A percentile compares a stretch with the other conserved stretches of the same genome.
These are phyloP conservation scores for Pseudolaguvia tuberculata DNA, from an alignment of 2,113 vertebrate genomes.

Conservation along the genomic window DNA sequence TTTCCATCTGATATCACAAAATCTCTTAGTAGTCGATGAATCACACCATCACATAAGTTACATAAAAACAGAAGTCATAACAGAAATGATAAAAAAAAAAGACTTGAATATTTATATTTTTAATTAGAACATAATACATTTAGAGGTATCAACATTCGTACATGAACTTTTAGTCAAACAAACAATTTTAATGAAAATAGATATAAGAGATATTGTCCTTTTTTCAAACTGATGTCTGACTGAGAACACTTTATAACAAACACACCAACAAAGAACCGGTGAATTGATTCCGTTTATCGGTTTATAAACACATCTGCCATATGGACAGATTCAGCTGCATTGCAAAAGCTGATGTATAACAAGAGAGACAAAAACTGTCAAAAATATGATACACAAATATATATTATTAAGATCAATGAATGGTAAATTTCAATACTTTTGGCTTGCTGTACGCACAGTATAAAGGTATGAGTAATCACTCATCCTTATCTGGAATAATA, in stretches of 20 bases:
- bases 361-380: constrained; percentile 34
- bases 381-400: constrained; percentile 44
- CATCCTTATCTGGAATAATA: constrained; percentile 26
- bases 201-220: background rate
- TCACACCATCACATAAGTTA: background rate
- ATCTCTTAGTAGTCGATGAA: background rate
- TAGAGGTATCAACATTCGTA: constrained; percentile 3
- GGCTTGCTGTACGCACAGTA: constrained; percentile 48
- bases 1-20: background rate
- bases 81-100: background rate
- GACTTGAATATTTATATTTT: background rate
- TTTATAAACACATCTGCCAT: constrained; percentile 41
- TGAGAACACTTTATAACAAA: constrained; percentile 8
- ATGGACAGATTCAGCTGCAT: constrained; percentile 34
- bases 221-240: background rate
- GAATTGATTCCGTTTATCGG: constrained; percentile 34
- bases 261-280: constrained; percentile 36
- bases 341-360: constrained; percentile 41
- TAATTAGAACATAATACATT: constrained; percentile 7
- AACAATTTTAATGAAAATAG: background rate
- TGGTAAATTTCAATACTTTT: constrained; percentile 43
- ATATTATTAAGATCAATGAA: constrained; percentile 40
- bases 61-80: background rate
- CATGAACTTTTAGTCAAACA: background rate
- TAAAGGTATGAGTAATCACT: constrained; percentile 44